Evolutionary conservation across 37 sponge, comb jelly and placozoan genomes (phyloP).

Genomic region (Crambe crambe): DNA sequence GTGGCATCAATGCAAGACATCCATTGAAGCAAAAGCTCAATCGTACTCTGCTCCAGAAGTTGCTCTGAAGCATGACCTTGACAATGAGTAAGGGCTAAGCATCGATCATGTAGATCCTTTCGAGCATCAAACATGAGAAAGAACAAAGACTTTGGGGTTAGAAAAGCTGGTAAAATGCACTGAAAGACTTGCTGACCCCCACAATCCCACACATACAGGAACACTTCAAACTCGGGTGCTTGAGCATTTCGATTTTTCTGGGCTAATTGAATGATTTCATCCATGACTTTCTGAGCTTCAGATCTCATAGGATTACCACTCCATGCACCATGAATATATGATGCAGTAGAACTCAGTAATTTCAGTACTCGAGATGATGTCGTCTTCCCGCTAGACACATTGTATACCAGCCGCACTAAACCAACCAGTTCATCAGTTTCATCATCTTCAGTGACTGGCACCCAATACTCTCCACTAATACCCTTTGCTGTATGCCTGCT

Average conservation of each 20-base stretch:
- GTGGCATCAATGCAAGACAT: conserved; percentile 47
- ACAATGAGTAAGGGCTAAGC: not conserved
- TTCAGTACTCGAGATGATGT: not conserved
- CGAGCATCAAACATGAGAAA: conserved; percentile 57
- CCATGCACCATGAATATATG: not conserved
- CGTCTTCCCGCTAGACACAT: not conserved
- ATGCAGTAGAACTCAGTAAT: not conserved
- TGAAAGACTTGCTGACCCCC: conserved; percentile 63
- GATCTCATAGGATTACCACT: not conserved
- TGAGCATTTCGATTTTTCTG: not conserved
- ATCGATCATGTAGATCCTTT: conserved; percentile 13
- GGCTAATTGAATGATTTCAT: not conserved
- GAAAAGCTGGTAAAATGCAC: conserved; percentile 48
- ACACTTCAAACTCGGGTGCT: conserved; percentile 4
- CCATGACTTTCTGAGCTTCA: not conserved
- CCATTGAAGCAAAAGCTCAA: conserved; percentile 35
- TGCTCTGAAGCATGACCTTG: not conserved
- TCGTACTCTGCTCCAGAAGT: not conserved
- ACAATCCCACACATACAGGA: conserved; percentile 64
- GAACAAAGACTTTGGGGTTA: conserved; percentile 39
- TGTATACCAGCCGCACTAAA: too few relatives aligned
- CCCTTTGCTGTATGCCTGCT: too few relatives aligned
- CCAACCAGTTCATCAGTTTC: too few relatives aligned
- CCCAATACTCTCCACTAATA: too few relatives aligned
- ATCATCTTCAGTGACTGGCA: too few relatives aligned